Evolutionary conservation across 2,797 vertebrate genomes (phyloP), one percentile per base, ranked within the genome.

Genomic region (Gallinago stenura): DNA sequence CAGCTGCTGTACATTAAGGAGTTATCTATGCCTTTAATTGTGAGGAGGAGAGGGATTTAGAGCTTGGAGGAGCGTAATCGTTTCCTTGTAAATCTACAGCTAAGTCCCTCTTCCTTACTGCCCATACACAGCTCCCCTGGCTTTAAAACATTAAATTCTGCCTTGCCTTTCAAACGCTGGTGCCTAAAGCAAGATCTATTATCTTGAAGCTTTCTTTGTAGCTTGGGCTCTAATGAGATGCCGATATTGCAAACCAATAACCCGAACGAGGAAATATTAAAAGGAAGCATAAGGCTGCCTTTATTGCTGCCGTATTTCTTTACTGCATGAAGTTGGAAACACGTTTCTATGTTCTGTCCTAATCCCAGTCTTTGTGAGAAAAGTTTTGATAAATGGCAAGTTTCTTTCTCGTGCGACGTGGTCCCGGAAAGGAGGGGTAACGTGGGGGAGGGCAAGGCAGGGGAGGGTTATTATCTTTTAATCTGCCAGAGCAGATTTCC

Each of bases 21-120:
- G 83, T 96, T 97, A 97, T 90, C 90, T 96, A 92, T 83, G 90
- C 86, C 91, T 96, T 95, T 97, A 97, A 97, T 97, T 95, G 93
- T 90, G 71, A 93, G 93, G 62, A 65, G 78, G 88, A 90, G 90
- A 95, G 93, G 90, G 88, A 95, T 97, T 94, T 97, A 95, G 48
- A 82, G 78, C 81, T 91, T 88, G 12, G 66, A 93, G 73, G 45
- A 93, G 45, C 0, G 0, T 93, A 94, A 77, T 84, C 80, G 70
- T 87, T 95, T 82, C 80, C 68, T 41, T 73, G 73, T 95, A 93
- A 93, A 94, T 95, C 73, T 92, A 71, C 75, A 77, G 56, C 87
- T 86, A 91, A 93, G 60, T 11, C 75, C 78, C 78, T 95, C 68
- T 88, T 92, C 64, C 80, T 85, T 70, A 84, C 77, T 97, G 70